Conservation (phyloP, 2,888 invertebrate species). For the Pediacus dermestoides region DNA sequence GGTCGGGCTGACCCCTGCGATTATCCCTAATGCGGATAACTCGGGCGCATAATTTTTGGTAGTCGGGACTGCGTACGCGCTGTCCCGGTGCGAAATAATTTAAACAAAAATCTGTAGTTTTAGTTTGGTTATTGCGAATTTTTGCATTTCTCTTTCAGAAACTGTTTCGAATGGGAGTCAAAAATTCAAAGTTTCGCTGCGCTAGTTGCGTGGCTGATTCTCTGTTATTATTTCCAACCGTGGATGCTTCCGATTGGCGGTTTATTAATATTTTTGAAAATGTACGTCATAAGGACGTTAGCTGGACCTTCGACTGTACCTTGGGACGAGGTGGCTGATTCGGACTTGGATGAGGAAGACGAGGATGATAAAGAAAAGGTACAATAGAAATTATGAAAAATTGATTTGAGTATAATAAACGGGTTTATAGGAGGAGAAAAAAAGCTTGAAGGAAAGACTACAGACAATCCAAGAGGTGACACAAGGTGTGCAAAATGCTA, state of each 20-base stretch:
- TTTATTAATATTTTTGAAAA: conserved; percentile 75
- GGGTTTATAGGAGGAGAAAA: conserved; percentile 78
- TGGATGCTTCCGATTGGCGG: conserved; percentile 89
- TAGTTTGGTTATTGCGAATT: conserved; percentile 7
- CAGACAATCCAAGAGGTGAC: conserved; percentile 97
- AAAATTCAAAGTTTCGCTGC: conserved; percentile 79
- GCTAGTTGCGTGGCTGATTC: conserved; percentile 77
- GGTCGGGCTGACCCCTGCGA: conserved; percentile 72
- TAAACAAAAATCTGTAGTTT: conserved; percentile 1
- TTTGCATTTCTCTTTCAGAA: conserved; percentile 55
- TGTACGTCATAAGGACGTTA: conserved; percentile 59
- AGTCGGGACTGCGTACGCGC: conserved; percentile 64
- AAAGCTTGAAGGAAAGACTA: conserved; percentile 87
- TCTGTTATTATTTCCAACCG: conserved; percentile 91
- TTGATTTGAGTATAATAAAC: conserved; percentile 15
- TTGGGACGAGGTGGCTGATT: conserved; percentile 48
- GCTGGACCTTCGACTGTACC: conserved; percentile 43
- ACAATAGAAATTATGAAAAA: not conserved
- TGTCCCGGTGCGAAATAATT: conserved; percentile 54
- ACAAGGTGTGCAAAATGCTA: conserved; percentile 91
- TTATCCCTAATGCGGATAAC: conserved; percentile 70
- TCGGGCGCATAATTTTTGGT: conserved; percentile 67
- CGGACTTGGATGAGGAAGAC: conserved; percentile 76
- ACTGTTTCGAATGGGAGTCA: conserved; percentile 97
- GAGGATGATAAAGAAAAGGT: conserved; percentile 72